These are phyloP conservation scores for Dromaius novaehollandiae DNA, from an alignment of 2,113 vertebrate species.

Conservation along the genomic window DNA sequence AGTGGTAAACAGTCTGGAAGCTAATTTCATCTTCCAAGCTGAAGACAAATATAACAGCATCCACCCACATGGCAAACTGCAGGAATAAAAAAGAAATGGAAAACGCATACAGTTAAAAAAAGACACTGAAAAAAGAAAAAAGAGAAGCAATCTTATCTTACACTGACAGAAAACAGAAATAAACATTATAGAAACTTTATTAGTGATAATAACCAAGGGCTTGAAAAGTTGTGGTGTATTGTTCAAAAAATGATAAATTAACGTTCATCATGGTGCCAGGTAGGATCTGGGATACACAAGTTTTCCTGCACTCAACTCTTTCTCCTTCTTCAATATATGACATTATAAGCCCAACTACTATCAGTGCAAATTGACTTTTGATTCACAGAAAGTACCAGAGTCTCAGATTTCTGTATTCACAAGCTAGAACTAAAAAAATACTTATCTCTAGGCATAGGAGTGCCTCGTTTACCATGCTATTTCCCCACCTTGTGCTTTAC, in stretches of 20 bases:
- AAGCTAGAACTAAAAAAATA: neutral
- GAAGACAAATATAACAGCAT: constrained; percentile 98
- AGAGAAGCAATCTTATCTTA: neutral
- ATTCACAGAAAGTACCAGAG: neutral
- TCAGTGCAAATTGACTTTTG: rapidly evolving
- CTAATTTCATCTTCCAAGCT: constrained; percentile 97
- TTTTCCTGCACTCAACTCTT: rapidly evolving
- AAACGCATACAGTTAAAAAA: neutral
- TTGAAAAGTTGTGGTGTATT: neutral
- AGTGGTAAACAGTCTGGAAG: constrained; percentile 98
- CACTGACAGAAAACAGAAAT: neutral
- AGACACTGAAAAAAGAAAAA: neutral
- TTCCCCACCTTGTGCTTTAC: neutral
- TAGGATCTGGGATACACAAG: neutral
- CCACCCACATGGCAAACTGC: constrained; percentile 97
- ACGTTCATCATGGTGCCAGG: too few species aligned
- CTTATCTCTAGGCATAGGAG: neutral
- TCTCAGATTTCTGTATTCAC: neutral
- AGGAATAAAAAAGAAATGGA: neutral
- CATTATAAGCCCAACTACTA: rapidly evolving
- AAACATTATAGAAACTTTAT: neutral
- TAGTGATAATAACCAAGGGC: neutral
- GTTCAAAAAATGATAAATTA: neutral
- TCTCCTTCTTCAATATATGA: neutral
- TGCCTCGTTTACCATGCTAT: rapidly evolving